These are phyloP conservation scores for Euthynnus affinis DNA, from an alignment of 2,797 vertebrate species.

Conservation along the genomic window DNA sequence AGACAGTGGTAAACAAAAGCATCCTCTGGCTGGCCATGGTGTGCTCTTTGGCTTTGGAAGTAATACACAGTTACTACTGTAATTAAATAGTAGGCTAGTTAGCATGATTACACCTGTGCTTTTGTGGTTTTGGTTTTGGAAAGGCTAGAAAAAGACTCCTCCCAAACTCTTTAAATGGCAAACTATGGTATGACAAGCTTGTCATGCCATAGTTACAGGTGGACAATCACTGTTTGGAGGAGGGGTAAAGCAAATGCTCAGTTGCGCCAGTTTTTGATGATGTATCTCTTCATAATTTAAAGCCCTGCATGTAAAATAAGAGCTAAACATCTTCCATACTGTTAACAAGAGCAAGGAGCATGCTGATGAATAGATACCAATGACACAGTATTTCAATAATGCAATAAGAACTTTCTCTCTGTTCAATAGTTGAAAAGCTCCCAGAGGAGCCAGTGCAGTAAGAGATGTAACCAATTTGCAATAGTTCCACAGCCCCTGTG, in stretches of 20 bases:
- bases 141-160: neutral
- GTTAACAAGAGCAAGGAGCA: neutral
- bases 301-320: neutral
- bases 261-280: neutral
- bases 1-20: too few relatives aligned
- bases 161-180: neutral
- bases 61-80: neutral
- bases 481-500: slow-evolving; percentile 44
- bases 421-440: slow-evolving; percentile 34
- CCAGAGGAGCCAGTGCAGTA: slow-evolving; percentile 39
- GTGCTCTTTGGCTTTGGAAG: too few relatives aligned
- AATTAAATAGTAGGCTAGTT: neutral
- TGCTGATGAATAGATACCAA: slow-evolving; percentile 17
- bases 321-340: neutral
- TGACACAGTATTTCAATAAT: slow-evolving; percentile 16
- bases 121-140: neutral
- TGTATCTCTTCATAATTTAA: neutral
- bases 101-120: neutral
- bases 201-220: neutral
- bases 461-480: slow-evolving; percentile 48
- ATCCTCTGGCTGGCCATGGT: too few relatives aligned
- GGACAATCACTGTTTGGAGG: neutral
- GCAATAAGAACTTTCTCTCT: slow-evolving; percentile 27
- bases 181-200: neutral
- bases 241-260: neutral